These are phyloP conservation scores for Monoplex corrugatus DNA, from an alignment of 2,888 invertebrate species.

Conservation along the genomic window DNA sequence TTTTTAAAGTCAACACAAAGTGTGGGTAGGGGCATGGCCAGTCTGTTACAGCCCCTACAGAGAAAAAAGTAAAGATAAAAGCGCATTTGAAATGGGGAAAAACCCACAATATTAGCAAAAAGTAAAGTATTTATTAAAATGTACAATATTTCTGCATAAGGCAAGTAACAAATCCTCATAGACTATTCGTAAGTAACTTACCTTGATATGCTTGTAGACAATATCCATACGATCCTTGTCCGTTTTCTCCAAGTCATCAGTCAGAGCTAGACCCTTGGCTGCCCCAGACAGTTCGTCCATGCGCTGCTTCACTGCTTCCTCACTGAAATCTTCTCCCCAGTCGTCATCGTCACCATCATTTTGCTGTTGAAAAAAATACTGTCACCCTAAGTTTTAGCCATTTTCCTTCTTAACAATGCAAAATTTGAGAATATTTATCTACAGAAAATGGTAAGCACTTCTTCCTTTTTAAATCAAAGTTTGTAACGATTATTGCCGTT, in stretches of 20 bases:
- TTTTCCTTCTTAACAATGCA: too few species aligned
- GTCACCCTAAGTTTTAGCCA: too few species aligned
- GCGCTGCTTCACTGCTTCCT: conserved; percentile 94
- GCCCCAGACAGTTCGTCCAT: conserved; percentile 96
- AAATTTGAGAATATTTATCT: too few species aligned
- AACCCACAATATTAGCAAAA: too few species aligned
- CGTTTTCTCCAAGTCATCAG: conserved; percentile 96
- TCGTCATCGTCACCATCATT: conserved; percentile 86
- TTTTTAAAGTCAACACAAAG: not conserved
- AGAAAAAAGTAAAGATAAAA: not conserved
- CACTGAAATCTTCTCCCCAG: conserved; percentile 94
- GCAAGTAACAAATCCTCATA: not conserved
- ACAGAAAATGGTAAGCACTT: too few species aligned
- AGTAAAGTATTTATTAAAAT: too few species aligned
- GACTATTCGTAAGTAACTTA: too few species aligned
- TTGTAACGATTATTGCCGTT: too few species aligned
- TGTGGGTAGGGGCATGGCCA: too few species aligned
- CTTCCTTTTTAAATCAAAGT: too few species aligned
- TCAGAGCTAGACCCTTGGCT: conserved; percentile 95
- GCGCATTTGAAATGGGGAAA: too few species aligned
- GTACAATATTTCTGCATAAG: too few species aligned
- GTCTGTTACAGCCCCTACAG: not conserved
- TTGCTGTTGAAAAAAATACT: not conserved
- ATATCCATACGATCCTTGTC: conserved; percentile 97
- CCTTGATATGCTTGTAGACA: conserved; percentile 92